These are phyloP conservation scores for Chelonus insularis DNA, from an alignment of 1,140 invertebrate genomes.

Conservation along the genomic window DNA sequence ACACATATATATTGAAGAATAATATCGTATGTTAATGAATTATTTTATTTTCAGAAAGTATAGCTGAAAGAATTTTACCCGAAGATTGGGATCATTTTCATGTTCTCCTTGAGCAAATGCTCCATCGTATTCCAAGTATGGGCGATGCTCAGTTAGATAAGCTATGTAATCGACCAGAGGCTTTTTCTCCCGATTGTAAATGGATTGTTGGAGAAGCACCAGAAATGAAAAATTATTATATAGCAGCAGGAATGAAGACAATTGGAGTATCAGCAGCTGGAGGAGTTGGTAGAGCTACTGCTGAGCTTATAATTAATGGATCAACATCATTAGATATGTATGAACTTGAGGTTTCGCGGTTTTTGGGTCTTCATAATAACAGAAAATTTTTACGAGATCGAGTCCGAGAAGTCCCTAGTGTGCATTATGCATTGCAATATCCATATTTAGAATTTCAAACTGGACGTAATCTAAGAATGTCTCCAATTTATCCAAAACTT, in stretches of 20 bases:
- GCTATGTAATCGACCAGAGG: conserved; percentile 86
- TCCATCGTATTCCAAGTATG: conserved; percentile 81
- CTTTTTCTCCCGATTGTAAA: conserved; percentile 91
- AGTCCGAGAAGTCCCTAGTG: conserved; percentile 89
- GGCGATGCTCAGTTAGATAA: conserved; percentile 73
- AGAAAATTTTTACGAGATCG: conserved; percentile 90
- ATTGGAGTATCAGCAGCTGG: conserved; percentile 89
- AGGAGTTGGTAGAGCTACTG: conserved; percentile 88
- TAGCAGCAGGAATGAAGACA: conserved; percentile 95
- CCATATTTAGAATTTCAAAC: conserved; percentile 85
- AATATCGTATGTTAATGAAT: no score
- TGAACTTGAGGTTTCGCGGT: conserved; percentile 89
- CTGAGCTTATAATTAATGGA: conserved; percentile 86
- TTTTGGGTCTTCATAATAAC: conserved; percentile 95
- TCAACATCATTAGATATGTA: conserved; percentile 84
- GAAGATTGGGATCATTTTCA: conserved; percentile 97
- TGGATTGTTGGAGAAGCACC: conserved; percentile 92
- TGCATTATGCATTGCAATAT: conserved; percentile 83
- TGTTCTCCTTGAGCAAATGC: conserved; percentile 80
- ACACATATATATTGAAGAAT: no score
- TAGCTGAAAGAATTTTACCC: conserved; percentile 66
- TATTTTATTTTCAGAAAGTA: conserved; percentile 49
- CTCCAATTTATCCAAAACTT: conserved; percentile 92
- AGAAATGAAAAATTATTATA: conserved; percentile 92
- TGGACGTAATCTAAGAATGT: conserved; percentile 90